Evolutionary conservation across 2,113 vertebrate species (phyloP).

Genomic region (Numida meleagris): DNA sequence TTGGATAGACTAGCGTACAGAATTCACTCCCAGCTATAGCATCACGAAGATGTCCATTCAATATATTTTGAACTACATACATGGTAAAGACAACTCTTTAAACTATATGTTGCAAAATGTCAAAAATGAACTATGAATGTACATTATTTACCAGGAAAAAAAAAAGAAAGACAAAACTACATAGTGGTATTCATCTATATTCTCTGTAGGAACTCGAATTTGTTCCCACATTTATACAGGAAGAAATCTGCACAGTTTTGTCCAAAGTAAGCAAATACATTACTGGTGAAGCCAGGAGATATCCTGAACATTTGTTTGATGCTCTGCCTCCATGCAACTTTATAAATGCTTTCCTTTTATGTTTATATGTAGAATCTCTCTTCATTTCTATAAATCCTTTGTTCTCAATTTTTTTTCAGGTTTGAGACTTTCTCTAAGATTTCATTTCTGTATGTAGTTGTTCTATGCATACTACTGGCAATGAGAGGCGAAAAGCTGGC

Average conservation of each 20-base stretch:
- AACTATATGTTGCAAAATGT: background rate
- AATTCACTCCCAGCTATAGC: background rate
- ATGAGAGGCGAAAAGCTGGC: background rate
- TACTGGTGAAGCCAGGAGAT: background rate
- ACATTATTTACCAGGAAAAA: background rate
- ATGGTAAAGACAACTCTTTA: background rate
- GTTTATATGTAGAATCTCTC: background rate
- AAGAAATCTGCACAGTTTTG: background rate
- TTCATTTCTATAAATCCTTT: background rate
- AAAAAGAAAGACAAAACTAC: background rate
- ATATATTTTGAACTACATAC: background rate
- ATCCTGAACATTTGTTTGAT: background rate
- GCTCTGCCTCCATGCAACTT: background rate
- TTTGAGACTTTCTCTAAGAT: background rate
- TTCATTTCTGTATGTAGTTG: background rate
- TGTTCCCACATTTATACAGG: background rate
- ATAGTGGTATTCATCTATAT: background rate
- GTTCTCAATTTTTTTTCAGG: background rate
- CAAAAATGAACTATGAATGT: background rate
- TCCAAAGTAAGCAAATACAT: background rate
- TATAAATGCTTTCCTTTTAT: background rate
- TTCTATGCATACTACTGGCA: conserved; percentile 12
- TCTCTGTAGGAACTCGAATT: background rate
- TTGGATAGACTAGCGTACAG: background rate
- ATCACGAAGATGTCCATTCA: fast-evolving